A percentile compares a stretch with the other conserved stretches of the same genome.
Evolutionary conservation across 2,113 vertebrate genomes (phyloP).

Genomic region (Centrocercus urophasianus): DNA sequence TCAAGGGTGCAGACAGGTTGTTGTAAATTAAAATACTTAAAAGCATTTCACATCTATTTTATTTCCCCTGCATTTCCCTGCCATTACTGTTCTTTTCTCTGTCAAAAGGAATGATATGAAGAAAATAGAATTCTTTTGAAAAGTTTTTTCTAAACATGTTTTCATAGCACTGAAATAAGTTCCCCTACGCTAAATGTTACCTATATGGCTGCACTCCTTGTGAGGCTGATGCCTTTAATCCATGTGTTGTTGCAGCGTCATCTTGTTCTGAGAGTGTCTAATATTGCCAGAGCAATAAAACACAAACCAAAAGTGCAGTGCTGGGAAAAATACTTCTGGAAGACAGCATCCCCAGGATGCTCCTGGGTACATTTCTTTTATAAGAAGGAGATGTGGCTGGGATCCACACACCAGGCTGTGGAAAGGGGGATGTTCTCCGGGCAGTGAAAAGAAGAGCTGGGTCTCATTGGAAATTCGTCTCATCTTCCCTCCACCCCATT

Average conservation of each 20-base stretch:
- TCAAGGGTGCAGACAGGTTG: not conserved
- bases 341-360: not conserved
- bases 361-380: not conserved
- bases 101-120: not conserved
- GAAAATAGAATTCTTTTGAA: conserved; percentile 4
- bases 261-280: not conserved
- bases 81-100: not conserved
- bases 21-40: not conserved
- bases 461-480: conserved; percentile 27
- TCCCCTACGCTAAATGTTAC: not conserved
- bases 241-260: not conserved
- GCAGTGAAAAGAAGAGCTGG: conserved; percentile 10
- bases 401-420: not conserved
- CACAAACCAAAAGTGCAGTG: not conserved
- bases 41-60: not conserved
- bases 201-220: not conserved
- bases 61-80: not conserved
- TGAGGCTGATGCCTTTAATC: not conserved
- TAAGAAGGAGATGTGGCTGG: conserved; percentile 13
- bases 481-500: conserved; percentile 8
- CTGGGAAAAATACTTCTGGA: conserved; percentile 11
- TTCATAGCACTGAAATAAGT: not conserved
- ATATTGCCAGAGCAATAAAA: conserved; percentile 10
- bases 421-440: not conserved
- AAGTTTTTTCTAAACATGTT: not conserved